Evolutionary conservation across 1,140 invertebrate species (phyloP).

Genomic region (Eriosoma lanigerum): DNA sequence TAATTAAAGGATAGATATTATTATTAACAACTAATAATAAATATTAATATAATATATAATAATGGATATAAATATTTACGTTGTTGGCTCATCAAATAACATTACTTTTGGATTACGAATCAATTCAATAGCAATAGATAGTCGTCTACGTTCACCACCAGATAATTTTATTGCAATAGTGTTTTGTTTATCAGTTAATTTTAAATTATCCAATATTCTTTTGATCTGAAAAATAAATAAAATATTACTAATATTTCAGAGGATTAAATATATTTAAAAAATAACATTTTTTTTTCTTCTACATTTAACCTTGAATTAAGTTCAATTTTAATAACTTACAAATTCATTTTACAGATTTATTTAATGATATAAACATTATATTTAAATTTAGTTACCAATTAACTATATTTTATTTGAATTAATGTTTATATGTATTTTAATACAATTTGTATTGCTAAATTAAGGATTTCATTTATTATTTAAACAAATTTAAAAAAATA

Average conservation of each 20-base stretch:
- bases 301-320: constrained; percentile 58
- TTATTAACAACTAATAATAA: background rate
- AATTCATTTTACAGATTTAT: too few species aligned
- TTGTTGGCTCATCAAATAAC: constrained; percentile 93
- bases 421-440: too few species aligned
- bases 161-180: constrained; percentile 75
- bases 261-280: background rate
- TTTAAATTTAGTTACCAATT: too few species aligned
- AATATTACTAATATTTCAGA: background rate
- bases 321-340: constrained; percentile 57
- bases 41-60: background rate
- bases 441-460: too few species aligned
- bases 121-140: constrained; percentile 83
- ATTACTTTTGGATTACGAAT: constrained; percentile 87
- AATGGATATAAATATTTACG: constrained; percentile 62
- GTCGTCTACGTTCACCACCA: constrained; percentile 83
- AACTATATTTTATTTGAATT: too few species aligned
- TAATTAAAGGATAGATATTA: constrained; percentile 54
- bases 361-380: too few species aligned
- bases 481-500: too few species aligned
- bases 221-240: constrained; percentile 49
- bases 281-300: constrained; percentile 50
- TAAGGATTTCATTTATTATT: too few species aligned
- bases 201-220: constrained; percentile 52
- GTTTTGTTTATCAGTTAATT: constrained; percentile 58